These are phyloP conservation scores for Eristalis intricaria DNA, from an alignment of 2,888 invertebrate species.

Conservation along the genomic window DNA sequence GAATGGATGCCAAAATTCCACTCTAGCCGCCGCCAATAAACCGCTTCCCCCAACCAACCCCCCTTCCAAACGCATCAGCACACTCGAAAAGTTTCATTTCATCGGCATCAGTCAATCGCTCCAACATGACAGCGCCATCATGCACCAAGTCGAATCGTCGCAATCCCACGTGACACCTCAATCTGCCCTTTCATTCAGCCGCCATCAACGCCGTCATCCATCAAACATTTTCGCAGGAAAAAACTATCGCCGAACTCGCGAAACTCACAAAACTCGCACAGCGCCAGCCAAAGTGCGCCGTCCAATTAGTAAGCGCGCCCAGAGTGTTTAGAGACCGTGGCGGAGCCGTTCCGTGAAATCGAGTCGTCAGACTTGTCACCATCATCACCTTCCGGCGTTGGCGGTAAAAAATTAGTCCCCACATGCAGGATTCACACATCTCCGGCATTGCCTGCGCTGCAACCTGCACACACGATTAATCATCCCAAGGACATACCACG, in stretches of 20 bases:
- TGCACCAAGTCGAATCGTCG: neutral
- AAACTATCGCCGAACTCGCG: neutral
- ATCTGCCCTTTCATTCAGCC: neutral
- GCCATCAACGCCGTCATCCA: neutral
- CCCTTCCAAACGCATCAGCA: neutral
- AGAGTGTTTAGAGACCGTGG: conserved; percentile 12
- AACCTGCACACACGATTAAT: conserved; percentile 24
- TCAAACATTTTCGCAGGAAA: neutral
- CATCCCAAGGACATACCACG: conserved; percentile 1
- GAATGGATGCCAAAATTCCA: too few relatives aligned
- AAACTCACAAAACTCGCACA: neutral
- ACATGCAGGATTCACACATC: neutral
- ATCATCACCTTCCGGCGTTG: neutral
- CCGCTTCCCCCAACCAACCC: too few relatives aligned
- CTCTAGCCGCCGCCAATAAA: too few relatives aligned
- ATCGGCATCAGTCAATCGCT: neutral
- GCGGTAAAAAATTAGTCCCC: neutral
- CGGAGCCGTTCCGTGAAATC: conserved; percentile 15
- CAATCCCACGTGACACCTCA: neutral
- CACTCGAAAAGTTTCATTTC: neutral
- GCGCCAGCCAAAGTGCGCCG: neutral
- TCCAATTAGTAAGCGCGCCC: conserved; percentile 25
- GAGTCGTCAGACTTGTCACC: conserved; percentile 25
- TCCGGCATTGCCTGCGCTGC: neutral
- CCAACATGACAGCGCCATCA: neutral